Base-by-base conservation (phyloP, 2,888 invertebrate genomes). In the Drosophila paracracens region DNA sequence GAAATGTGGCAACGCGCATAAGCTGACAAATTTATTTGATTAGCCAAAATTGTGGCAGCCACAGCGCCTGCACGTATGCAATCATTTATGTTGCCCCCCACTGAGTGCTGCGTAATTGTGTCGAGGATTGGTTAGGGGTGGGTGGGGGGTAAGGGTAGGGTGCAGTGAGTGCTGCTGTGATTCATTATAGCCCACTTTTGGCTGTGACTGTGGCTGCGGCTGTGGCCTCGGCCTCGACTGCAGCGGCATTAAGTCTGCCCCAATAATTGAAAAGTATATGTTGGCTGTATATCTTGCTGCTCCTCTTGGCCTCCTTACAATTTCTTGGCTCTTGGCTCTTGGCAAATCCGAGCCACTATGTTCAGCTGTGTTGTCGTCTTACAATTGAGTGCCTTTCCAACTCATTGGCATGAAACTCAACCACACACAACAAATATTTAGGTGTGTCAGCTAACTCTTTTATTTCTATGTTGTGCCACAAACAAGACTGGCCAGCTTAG, bases 21-120 rank as follows among this genome's bases (percentile, higher is more conserved):
- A 86, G 77, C 68, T 79, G 83, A 71, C 77, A 77, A 81, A 79
- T 85, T 82, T 85, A 85, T 82, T 71, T 85, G 80, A 74, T 79
- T 82, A 80, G 68, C 68, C 40, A 16, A 61, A 70, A 68, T 75
- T 53, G 4, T 56, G 60, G 25, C 56, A 65, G 65, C 8, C 61
- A 21, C 70, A 50, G 50, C 62, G 69, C 71, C 71, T 51, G 65
- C 82, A 81, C 81, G 81, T 84, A 81, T 78, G 79, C 79, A 72
- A 81, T 81, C 65, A 79, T 74, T 82, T 79, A 65, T 52, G 57
- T 50, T 59, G 57, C 50, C 57, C 31, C 33, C 27, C 13, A n/a
- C 54, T 46, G 21, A 35, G 65, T 56, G 43, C 56, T 63, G 43
- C 59, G 78, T 72, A 77, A 77, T 77, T 81, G 82, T 58, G 48